Percentiles rank a stretch among this genome's conserved stretches.
Conservation (phyloP, 2,888 invertebrate genomes). For the Plagodis pulveraria region DNA sequence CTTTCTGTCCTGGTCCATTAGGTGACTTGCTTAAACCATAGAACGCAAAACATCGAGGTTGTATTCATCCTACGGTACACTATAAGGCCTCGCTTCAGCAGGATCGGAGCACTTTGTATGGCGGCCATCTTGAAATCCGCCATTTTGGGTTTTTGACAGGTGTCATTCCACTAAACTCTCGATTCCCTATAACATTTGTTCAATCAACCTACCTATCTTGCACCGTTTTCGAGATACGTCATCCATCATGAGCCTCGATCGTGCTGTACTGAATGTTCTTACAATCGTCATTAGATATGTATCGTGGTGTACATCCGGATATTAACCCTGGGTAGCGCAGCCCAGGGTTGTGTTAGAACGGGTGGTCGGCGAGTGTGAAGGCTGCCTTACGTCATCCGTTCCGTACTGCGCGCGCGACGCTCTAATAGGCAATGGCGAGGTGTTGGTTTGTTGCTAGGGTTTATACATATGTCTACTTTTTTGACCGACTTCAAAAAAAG, state of each 20-base stretch:
- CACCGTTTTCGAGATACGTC: no score
- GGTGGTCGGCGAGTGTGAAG: constrained; percentile 63
- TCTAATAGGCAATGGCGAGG: constrained; percentile 71
- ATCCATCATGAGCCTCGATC: background rate
- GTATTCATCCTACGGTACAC: constrained; percentile 4
- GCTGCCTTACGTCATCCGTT: constrained; percentile 76
- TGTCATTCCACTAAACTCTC: no score
- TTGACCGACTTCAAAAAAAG: background rate
- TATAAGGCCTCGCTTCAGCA: no score
- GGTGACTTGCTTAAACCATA: constrained; percentile 10
- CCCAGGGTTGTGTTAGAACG: constrained; percentile 27
- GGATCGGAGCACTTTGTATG: no score
- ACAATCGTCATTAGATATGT: constrained; percentile 24
- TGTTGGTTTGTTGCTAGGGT: constrained; percentile 38
- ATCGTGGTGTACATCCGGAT: constrained; percentile 22
- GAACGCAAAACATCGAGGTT: constrained; percentile 2
- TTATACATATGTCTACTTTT: background rate
- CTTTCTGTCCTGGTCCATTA: constrained; percentile 11
- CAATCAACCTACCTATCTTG: no score
- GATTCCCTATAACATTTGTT: no score
- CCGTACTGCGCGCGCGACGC: constrained; percentile 70
- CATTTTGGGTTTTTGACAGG: no score
- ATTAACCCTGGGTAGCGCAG: constrained; percentile 23
- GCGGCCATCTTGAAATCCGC: no score
- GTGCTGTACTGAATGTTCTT: background rate